phyloP scores from a whole-genome alignment of 2,888 invertebrate species.

The Aquatica leii region DNA sequence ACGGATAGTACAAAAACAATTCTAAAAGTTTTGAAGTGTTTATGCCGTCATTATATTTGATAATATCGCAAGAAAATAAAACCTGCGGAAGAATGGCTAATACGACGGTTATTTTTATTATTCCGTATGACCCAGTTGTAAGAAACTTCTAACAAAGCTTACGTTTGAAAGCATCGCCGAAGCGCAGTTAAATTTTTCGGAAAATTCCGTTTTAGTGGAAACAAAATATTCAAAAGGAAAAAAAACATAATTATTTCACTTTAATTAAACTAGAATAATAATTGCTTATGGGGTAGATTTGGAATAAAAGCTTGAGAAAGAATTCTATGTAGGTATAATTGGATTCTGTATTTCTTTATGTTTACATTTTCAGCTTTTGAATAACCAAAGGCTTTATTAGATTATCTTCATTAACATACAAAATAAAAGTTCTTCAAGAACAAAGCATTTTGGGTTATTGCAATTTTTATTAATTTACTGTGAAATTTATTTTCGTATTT shows the following conservation, averaged over 20 bases:
- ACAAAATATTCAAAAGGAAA: constrained; percentile 1
- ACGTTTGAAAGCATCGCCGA: no score
- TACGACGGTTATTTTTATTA: background rate
- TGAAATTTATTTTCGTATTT: background rate
- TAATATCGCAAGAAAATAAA: constrained; percentile 13
- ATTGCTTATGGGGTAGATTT: constrained; percentile 11
- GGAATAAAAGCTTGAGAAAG: constrained; percentile 12
- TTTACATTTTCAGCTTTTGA: constrained; percentile 11
- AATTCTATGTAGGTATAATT: constrained; percentile 9
- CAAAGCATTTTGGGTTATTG: background rate
- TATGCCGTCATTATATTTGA: constrained; percentile 8
- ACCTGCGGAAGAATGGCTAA: background rate
- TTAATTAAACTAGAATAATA: constrained; percentile 12
- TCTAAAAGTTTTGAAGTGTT: constrained; percentile 8
- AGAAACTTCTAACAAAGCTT: no score
- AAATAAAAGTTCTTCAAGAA: constrained; percentile 7
- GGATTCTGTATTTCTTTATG: constrained; percentile 15
- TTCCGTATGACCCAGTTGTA: no score
- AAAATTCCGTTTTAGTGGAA: background rate
- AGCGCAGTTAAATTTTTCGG: background rate
- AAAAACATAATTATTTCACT: constrained; percentile 7
- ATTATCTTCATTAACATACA: constrained; percentile 6
- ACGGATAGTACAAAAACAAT: background rate
- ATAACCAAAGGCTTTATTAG: constrained; percentile 6
- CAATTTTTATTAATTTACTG: background rate